Percentiles rank a stretch among this genome's conserved stretches.
Conservation (phyloP, 30 jellyfish, hydroid and myxozoan genomes). For the Pseudorhiza aurosa region DNA sequence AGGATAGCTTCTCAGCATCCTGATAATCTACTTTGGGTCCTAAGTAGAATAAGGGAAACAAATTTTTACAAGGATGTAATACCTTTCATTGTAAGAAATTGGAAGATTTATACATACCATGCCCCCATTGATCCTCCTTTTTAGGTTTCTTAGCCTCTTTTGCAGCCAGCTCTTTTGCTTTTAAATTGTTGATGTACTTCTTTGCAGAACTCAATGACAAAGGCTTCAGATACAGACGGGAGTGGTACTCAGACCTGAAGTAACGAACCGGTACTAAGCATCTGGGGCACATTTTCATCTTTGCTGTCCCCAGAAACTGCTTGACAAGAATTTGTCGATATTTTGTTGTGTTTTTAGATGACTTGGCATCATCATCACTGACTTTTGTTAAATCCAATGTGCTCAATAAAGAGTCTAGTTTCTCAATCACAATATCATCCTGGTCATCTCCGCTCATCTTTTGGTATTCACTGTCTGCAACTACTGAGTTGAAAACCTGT, state of each 20-base stretch:
- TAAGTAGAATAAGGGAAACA: too few relatives aligned
- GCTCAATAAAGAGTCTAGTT: slow-evolving; percentile 44
- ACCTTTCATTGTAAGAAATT: too few relatives aligned
- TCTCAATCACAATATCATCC: slow-evolving; percentile 53
- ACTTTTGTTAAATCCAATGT: slow-evolving; percentile 9
- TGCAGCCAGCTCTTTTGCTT: neutral
- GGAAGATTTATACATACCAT: too few relatives aligned
- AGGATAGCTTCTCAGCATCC: too few relatives aligned
- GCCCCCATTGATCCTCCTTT: too few relatives aligned
- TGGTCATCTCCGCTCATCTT: slow-evolving; percentile 33
- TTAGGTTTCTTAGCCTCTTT: neutral
- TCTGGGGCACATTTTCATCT: slow-evolving; percentile 83
- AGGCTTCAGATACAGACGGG: slow-evolving; percentile 76
- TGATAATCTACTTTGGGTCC: too few relatives aligned
- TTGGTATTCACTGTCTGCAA: slow-evolving; percentile 39
- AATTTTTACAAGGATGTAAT: too few relatives aligned
- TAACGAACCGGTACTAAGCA: slow-evolving; percentile 68
- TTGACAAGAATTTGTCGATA: slow-evolving; percentile 67
- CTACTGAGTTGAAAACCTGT: slow-evolving; percentile 49
- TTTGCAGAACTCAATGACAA: slow-evolving; percentile 52
- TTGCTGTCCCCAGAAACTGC: slow-evolving; percentile 53
- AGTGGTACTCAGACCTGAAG: slow-evolving; percentile 80
- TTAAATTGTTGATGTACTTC: neutral
- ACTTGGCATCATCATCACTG: neutral
- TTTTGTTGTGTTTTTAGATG: slow-evolving; percentile 74